Evolutionary conservation across 2,888 invertebrate genomes (phyloP).

Genomic region (Tenodera sinensis): DNA sequence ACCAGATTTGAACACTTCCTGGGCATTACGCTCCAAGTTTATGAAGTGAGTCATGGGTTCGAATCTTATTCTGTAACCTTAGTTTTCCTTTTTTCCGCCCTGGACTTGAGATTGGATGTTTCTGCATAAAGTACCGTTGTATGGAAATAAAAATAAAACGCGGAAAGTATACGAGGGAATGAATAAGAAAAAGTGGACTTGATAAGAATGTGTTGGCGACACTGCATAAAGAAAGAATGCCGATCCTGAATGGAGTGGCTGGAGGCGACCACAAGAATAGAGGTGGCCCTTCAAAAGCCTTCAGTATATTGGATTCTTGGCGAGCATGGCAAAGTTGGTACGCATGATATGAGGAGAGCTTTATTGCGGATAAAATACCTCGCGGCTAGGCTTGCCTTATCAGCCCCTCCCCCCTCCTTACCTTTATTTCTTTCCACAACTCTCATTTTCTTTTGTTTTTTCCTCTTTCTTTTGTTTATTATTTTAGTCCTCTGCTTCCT

Average conservation of each 20-base stretch:
- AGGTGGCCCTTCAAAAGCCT: background rate
- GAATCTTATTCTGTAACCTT: too few relatives aligned
- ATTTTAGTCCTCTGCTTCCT: background rate
- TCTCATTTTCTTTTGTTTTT: background rate
- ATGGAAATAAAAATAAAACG: too few relatives aligned
- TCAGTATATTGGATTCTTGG: background rate
- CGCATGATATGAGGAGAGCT: background rate
- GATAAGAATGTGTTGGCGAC: background rate
- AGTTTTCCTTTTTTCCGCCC: too few relatives aligned
- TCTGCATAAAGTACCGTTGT: too few relatives aligned
- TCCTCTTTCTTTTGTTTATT: background rate
- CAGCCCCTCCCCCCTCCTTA: background rate
- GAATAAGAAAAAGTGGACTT: background rate
- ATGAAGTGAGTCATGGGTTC: too few relatives aligned
- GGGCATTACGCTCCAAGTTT: too few relatives aligned
- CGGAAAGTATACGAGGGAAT: background rate
- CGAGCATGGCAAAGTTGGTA: background rate
- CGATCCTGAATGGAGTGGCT: background rate
- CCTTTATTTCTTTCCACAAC: background rate
- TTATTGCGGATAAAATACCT: background rate
- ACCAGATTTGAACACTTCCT: too few relatives aligned
- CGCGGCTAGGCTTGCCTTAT: background rate
- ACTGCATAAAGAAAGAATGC: background rate
- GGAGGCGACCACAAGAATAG: background rate
- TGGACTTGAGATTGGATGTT: too few relatives aligned